phyloP scores from a whole-genome alignment of 2,888 invertebrate genomes.

The Drosophila niveifrons region DNA sequence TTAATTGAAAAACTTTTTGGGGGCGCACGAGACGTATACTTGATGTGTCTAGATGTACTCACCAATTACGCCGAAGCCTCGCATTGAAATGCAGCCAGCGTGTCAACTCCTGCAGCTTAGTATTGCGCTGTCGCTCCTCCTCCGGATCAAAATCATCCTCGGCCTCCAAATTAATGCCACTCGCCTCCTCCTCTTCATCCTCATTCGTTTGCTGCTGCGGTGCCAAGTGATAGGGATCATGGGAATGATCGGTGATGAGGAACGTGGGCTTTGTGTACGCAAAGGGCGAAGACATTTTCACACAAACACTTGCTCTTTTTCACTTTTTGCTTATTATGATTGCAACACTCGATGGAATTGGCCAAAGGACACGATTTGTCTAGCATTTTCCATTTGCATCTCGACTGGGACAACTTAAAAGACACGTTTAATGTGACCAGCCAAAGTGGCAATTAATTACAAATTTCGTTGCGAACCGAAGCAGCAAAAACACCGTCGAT shows the following conservation, averaged over 20 bases:
- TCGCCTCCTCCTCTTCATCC: conserved; percentile 18
- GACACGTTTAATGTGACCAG: not conserved
- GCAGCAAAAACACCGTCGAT: conserved; percentile 15
- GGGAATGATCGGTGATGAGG: conserved; percentile 67
- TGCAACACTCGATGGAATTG: not conserved
- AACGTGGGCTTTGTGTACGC: conserved; percentile 66
- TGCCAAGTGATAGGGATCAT: conserved; percentile 66
- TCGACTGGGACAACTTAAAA: conserved; percentile 7
- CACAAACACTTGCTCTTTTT: conserved; percentile 4
- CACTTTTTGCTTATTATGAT: conserved; percentile 6
- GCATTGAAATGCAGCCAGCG: conserved; percentile 77
- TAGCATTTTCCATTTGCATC: conserved; percentile 30
- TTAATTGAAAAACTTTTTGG: conserved; percentile 55
- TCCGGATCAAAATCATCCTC: conserved; percentile 58
- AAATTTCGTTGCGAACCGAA: conserved; percentile 21
- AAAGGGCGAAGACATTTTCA: conserved; percentile 58
- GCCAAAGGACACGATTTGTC: conserved; percentile 5
- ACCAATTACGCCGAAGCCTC: conserved; percentile 71
- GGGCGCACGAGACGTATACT: conserved; percentile 47
- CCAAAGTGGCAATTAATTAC: conserved; percentile 28
- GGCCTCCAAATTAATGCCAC: conserved; percentile 1
- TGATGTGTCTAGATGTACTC: conserved; percentile 53
- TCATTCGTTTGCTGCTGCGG: conserved; percentile 12
- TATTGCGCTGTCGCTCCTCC: conserved; percentile 65
- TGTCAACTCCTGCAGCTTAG: conserved; percentile 78